Evolutionary conservation across 2,888 invertebrate species (phyloP).

Genomic region (Melipona bicolor): DNA sequence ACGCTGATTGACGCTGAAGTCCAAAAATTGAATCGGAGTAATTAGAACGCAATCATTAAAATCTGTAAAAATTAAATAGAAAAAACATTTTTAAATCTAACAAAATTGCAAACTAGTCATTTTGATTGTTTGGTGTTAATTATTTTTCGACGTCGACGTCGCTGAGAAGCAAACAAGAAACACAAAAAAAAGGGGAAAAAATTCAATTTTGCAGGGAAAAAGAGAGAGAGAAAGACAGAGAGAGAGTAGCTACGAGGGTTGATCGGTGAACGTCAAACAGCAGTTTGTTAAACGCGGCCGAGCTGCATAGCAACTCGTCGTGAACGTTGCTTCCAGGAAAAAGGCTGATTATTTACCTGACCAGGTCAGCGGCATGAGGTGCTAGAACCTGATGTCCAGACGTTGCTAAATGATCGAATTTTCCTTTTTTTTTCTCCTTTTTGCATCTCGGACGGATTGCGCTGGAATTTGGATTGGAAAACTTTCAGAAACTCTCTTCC

Average conservation of each 20-base stretch:
- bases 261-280: conserved; percentile 37
- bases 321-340: conserved; percentile 43
- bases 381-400: conserved; percentile 33
- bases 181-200: background rate
- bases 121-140: too few relatives aligned
- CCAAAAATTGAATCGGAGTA: too few relatives aligned
- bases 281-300: conserved; percentile 34
- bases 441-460: background rate
- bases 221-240: background rate
- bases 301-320: conserved; percentile 36
- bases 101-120: too few relatives aligned
- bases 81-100: too few relatives aligned
- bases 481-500: background rate
- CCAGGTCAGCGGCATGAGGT: conserved; percentile 46
- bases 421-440: background rate
- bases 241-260: conserved; percentile 23
- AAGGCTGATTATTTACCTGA: conserved; percentile 50
- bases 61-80: background rate
- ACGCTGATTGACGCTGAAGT: too few relatives aligned
- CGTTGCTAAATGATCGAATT: conserved; percentile 21
- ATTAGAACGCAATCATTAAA: too few relatives aligned
- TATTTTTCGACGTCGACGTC: background rate
- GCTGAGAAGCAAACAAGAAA: too few relatives aligned
- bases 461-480: background rate
- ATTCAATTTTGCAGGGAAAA: background rate